These are phyloP conservation scores for Urophycis tenuis DNA, from an alignment of 2,797 vertebrate species.

Conservation along the genomic window DNA sequence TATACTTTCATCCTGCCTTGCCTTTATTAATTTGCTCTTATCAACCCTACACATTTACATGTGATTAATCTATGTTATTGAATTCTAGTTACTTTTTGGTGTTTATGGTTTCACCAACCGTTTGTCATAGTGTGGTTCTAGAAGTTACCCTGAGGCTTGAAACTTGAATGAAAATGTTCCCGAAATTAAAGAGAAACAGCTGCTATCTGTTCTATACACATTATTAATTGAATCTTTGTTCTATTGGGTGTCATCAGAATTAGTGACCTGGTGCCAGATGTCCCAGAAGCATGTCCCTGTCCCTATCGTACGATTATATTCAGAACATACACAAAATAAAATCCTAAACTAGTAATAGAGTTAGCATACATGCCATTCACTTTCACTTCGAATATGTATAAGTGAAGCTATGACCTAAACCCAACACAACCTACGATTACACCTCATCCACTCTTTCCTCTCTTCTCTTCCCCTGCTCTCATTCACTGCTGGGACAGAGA, in stretches of 20 bases:
- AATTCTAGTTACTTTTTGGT: too few relatives aligned
- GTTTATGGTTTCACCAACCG: too few relatives aligned
- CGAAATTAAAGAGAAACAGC: background rate
- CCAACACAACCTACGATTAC: background rate
- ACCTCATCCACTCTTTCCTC: background rate
- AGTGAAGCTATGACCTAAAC: background rate
- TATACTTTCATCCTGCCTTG: background rate
- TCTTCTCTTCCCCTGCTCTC: background rate
- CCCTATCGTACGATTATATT: background rate
- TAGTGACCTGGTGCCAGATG: background rate
- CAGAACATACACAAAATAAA: background rate
- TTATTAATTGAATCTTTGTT: background rate
- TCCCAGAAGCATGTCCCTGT: background rate
- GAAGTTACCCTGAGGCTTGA: background rate
- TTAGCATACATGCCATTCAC: background rate
- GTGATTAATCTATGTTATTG: background rate
- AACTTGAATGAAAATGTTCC: background rate
- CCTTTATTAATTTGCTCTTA: background rate
- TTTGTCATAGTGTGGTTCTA: background rate
- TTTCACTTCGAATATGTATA: background rate
- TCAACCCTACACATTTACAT: background rate
- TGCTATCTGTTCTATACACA: background rate
- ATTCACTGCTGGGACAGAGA: constrained; percentile 42
- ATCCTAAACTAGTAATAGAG: background rate
- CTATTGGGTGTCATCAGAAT: background rate